Evolutionary conservation across 2,113 vertebrate species (phyloP).

Genomic region (Protomyctophum bolini): DNA sequence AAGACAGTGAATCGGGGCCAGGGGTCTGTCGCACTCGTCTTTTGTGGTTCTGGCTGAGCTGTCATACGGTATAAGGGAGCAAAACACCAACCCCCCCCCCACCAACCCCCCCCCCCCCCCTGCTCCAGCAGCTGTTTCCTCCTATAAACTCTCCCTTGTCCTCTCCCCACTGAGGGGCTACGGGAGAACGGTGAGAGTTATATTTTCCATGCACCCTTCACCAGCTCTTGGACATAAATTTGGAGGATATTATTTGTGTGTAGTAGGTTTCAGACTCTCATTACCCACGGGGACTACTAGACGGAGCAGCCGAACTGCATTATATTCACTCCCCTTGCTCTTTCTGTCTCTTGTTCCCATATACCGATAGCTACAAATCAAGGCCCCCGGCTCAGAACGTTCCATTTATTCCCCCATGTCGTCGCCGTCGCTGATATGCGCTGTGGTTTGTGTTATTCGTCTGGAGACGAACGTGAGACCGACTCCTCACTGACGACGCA

Average conservation of each 20-base stretch:
- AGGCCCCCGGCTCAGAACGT: background rate
- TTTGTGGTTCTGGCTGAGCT: conserved; percentile 46
- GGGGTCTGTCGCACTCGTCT: conserved; percentile 46
- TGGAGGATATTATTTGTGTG: conserved; percentile 15
- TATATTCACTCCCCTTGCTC: conserved; percentile 7
- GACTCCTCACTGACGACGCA: background rate
- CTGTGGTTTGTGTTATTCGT: conserved; percentile 15
- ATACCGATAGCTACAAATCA: conserved; percentile 9
- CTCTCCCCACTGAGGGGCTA: conserved; percentile 18
- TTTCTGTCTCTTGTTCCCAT: background rate
- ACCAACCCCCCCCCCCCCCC: conserved; percentile 5
- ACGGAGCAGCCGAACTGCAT: background rate
- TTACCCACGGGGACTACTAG: conserved; percentile 13
- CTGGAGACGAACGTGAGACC: background rate
- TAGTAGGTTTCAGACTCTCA: conserved; percentile 36
- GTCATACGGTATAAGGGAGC: background rate
- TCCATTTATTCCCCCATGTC: background rate
- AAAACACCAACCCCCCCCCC: conserved; percentile 12
- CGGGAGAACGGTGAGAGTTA: conserved; percentile 38
- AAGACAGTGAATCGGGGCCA: conserved; percentile 26
- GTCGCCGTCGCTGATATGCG: background rate
- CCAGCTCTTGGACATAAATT: background rate
- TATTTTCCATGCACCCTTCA: conserved; percentile 43
- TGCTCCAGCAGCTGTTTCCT: conserved; percentile 73
- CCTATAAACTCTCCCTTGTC: conserved; percentile 31